These are phyloP conservation scores for Hormiphora californensis DNA, from an alignment of 37 sponge, comb jelly and placozoan species.

Conservation along the genomic window DNA sequence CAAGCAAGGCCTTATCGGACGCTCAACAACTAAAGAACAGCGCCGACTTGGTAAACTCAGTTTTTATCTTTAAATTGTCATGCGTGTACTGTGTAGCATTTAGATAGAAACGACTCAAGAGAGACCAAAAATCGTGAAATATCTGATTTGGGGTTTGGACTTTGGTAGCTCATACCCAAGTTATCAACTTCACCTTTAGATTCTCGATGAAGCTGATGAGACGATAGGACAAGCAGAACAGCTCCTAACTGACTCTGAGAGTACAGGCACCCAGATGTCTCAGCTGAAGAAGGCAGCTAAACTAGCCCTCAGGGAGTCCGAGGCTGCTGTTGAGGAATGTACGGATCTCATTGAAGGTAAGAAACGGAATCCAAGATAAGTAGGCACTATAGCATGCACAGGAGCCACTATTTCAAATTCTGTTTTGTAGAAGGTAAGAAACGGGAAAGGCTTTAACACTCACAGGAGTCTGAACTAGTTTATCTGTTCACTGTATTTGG, in stretches of 20 bases:
- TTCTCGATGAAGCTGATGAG: not conserved
- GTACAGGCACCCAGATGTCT: not conserved
- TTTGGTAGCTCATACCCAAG: too few relatives aligned
- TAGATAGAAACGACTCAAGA: not conserved
- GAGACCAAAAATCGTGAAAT: not conserved
- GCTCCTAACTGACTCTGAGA: not conserved
- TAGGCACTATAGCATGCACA: too few relatives aligned
- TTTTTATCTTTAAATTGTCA: too few relatives aligned
- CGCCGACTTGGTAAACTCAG: not conserved
- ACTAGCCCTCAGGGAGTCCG: not conserved
- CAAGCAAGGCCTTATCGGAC: not conserved
- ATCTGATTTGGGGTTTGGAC: not conserved
- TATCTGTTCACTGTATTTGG: too few relatives aligned
- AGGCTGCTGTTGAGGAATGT: slow-evolving; percentile 35
- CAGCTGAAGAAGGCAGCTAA: not conserved
- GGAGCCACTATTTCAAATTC: too few relatives aligned
- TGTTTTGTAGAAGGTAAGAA: too few relatives aligned
- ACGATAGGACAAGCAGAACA: not conserved
- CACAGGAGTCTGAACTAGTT: too few relatives aligned
- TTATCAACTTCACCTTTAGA: not conserved
- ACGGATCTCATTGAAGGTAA: not conserved
- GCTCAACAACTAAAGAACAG: slow-evolving; percentile 8
- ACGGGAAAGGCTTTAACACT: too few relatives aligned
- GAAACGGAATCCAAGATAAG: not conserved
- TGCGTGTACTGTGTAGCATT: too few relatives aligned